phyloP scores from a whole-genome alignment of 2,888 invertebrate species.

The Sinelater perroti region DNA sequence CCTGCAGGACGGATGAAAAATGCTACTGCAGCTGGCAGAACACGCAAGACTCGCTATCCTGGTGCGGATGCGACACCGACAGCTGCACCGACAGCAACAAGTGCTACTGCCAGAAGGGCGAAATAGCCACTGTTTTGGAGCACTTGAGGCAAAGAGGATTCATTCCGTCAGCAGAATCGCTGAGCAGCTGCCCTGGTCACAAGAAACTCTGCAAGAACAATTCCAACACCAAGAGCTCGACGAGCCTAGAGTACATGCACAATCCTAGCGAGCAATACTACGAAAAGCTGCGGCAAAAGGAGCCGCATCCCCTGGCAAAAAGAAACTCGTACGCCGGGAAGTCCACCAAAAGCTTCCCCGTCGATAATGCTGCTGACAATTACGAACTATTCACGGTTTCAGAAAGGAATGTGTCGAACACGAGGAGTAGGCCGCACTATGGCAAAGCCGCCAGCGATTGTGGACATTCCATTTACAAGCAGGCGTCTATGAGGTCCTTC shows the following conservation, averaged over 20 bases:
- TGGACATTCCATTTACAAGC: slow-evolving; percentile 47
- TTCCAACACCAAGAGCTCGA: slow-evolving; percentile 57
- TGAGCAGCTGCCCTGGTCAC: slow-evolving; percentile 46
- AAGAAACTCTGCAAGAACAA: slow-evolving; percentile 55
- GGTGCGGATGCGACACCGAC: slow-evolving; percentile 85
- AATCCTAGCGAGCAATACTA: slow-evolving; percentile 64
- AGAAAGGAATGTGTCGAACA: slow-evolving; percentile 60
- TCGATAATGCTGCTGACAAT: slow-evolving; percentile 77
- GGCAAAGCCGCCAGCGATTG: slow-evolving; percentile 51
- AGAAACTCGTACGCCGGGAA: slow-evolving; percentile 41
- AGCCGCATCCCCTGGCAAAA: slow-evolving; percentile 54
- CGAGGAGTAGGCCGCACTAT: slow-evolving; percentile 50
- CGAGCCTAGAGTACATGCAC: slow-evolving; percentile 65
- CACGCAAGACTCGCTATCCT: slow-evolving; percentile 55
- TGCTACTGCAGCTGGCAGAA: slow-evolving; percentile 71
- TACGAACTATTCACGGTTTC: slow-evolving; percentile 73
- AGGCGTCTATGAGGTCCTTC: slow-evolving; percentile 44
- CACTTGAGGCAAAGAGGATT: slow-evolving; percentile 64
- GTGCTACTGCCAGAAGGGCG: slow-evolving; percentile 76
- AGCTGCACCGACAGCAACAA: slow-evolving; percentile 88
- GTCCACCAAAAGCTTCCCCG: slow-evolving; percentile 52
- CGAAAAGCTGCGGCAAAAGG: slow-evolving; percentile 60
- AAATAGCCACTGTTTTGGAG: slow-evolving; percentile 58
- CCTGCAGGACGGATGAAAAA: slow-evolving; percentile 65
- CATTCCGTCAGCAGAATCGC: slow-evolving; percentile 54